Evolutionary conservation across 2,888 invertebrate species (phyloP).

Genomic region (Neuroscelio doddi): DNA sequence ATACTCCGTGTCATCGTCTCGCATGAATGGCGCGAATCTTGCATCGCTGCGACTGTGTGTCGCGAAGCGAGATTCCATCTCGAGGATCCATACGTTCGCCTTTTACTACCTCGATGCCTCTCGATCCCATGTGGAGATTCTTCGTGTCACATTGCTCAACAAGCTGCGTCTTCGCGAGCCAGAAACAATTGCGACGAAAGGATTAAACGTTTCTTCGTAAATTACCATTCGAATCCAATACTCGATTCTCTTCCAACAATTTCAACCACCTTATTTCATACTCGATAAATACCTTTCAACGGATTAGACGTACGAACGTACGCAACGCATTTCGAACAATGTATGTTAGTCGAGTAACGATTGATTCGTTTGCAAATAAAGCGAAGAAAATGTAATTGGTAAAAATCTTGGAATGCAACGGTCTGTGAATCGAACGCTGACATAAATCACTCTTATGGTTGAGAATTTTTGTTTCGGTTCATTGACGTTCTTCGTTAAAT

Average conservation of each 20-base stretch:
- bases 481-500: slow-evolving; percentile 24
- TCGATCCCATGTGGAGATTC: slow-evolving; percentile 41
- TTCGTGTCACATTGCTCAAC: slow-evolving; percentile 38
- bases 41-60: slow-evolving; percentile 36
- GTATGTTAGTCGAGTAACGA: too few relatives aligned
- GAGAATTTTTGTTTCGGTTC: slow-evolving; percentile 13
- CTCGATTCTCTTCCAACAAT: not conserved
- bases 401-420: not conserved
- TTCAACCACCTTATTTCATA: not conserved
- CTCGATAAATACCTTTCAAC: not conserved
- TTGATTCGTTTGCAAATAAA: too few relatives aligned
- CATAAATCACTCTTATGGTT: slow-evolving; percentile 2
- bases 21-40: slow-evolving; percentile 41
- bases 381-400: not conserved
- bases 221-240: slow-evolving; percentile 16
- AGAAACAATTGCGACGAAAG: slow-evolving; percentile 28
- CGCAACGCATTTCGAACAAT: too few relatives aligned
- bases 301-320: not conserved
- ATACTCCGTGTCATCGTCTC: slow-evolving; percentile 25
- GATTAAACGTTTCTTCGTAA: slow-evolving; percentile 19
- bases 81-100: slow-evolving; percentile 27
- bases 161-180: slow-evolving; percentile 18
- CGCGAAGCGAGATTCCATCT: slow-evolving; percentile 42
- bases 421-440: not conserved
- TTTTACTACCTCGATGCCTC: slow-evolving; percentile 37